A percentile compares a stretch with the other conserved stretches of the same genome.
phyloP scores from a whole-genome alignment of 2,888 invertebrate genomes.

The Apamea anceps region DNA sequence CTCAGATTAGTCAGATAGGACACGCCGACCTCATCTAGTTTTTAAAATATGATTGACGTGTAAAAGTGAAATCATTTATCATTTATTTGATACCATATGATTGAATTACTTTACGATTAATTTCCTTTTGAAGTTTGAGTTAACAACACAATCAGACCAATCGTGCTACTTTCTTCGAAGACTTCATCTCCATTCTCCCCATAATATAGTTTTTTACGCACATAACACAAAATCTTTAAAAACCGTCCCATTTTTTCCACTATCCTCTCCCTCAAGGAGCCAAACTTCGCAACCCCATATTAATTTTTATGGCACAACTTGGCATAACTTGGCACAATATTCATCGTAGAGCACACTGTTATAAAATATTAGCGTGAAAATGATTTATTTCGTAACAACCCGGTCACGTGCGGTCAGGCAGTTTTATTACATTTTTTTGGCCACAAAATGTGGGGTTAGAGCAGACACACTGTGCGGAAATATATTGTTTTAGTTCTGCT shows the following conservation, averaged over 20 bases:
- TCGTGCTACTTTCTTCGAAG: background rate
- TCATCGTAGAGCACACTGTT: conserved; percentile 72
- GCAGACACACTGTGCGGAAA: conserved; percentile 64
- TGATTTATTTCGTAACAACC: conserved; percentile 80
- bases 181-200: background rate
- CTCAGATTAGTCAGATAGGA: too few species aligned
- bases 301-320: conserved; percentile 84
- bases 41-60: too few species aligned
- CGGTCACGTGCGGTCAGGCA: conserved; percentile 82
- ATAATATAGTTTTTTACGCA: background rate
- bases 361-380: conserved; percentile 84
- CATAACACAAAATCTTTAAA: background rate
- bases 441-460: conserved; percentile 62
- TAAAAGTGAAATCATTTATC: too few species aligned
- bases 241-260: conserved; percentile 17
- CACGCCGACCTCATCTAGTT: too few species aligned
- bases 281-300: conserved; percentile 73
- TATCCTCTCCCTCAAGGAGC: conserved; percentile 31
- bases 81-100: too few species aligned
- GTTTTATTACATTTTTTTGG: conserved; percentile 87
- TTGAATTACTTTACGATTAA: too few species aligned
- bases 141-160: background rate
- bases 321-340: conserved; percentile 67
- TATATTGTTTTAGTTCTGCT: conserved; percentile 60
- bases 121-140: too few species aligned